Percentiles rank a stretch among this genome's conserved stretches.
phyloP scores from a whole-genome alignment of 2,888 invertebrate genomes.

The Mellilla xanthometata region DNA sequence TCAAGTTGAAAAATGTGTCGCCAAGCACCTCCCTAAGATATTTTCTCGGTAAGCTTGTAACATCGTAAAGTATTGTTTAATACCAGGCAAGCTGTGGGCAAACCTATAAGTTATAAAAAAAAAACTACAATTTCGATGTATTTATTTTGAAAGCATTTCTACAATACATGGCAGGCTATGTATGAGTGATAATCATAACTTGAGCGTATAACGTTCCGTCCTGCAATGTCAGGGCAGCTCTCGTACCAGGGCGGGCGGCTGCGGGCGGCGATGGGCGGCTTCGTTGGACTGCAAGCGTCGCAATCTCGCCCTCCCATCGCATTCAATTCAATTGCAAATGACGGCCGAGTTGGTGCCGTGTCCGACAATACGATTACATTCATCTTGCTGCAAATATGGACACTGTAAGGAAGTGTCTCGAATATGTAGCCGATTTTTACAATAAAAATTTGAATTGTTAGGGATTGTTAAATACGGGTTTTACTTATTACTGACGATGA shows the following conservation, averaged over 20 bases:
- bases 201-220: constrained; percentile 5
- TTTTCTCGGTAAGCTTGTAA: no score
- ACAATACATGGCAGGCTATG: not conserved
- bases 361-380: constrained; percentile 50
- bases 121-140: no score
- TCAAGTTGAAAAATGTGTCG: no score
- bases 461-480: no score
- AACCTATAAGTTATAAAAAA: no score
- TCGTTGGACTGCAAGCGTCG: constrained; percentile 37
- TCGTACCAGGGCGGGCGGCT: not conserved
- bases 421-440: constrained; percentile 1
- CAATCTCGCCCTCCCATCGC: constrained; percentile 48
- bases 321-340: constrained; percentile 49
- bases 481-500: no score
- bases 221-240: no score
- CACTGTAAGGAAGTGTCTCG: not conserved
- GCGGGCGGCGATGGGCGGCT: not conserved
- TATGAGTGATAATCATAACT: constrained; percentile 7
- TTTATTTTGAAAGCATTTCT: no score
- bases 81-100: no score
- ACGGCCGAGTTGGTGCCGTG: constrained; percentile 33
- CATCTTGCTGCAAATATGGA: constrained; percentile 11
- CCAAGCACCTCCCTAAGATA: no score
- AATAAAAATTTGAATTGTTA: no score
- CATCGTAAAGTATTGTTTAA: no score